Percentiles rank a stretch among this genome's conserved stretches.
Conservation (phyloP, 2,113 vertebrate species). For the Scomber colias region DNA sequence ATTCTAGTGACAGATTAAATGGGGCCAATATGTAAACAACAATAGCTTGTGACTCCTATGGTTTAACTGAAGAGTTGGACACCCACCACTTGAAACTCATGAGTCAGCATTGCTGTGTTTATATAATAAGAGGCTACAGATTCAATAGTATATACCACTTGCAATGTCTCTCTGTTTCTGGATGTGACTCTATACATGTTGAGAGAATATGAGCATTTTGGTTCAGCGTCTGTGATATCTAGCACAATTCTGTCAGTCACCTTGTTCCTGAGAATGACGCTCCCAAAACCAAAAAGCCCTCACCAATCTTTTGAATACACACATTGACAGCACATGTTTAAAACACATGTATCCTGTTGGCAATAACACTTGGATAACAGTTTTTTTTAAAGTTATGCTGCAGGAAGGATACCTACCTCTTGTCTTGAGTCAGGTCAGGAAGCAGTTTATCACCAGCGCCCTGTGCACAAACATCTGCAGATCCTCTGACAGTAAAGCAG, state of each 20-base stretch:
- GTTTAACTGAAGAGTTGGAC: too few species aligned
- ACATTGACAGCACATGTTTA: background rate
- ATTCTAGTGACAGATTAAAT: constrained; percentile 17
- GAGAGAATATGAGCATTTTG: background rate
- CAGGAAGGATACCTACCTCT: constrained; percentile 4
- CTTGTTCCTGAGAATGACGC: background rate
- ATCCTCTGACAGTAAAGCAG: background rate
- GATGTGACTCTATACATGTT: background rate
- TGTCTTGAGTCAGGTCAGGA: constrained; percentile 29
- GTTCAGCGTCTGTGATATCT: background rate
- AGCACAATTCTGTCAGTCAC: background rate
- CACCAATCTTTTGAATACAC: background rate
- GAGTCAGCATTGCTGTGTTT: constrained; percentile 26
- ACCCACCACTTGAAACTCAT: constrained; percentile 1
- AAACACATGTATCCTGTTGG: constrained; percentile 3
- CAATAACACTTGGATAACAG: constrained; percentile 15
- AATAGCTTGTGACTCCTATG: background rate
- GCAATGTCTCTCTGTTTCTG: background rate
- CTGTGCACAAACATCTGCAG: constrained; percentile 29
- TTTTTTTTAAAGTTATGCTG: background rate
- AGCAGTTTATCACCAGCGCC: constrained; percentile 1
- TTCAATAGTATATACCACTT: background rate
- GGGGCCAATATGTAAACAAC: constrained; percentile 27
- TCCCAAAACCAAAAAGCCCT: background rate
- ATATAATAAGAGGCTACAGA: background rate